Conservation (phyloP, 1,140 invertebrate species). For the Papilio glaucus region DNA sequence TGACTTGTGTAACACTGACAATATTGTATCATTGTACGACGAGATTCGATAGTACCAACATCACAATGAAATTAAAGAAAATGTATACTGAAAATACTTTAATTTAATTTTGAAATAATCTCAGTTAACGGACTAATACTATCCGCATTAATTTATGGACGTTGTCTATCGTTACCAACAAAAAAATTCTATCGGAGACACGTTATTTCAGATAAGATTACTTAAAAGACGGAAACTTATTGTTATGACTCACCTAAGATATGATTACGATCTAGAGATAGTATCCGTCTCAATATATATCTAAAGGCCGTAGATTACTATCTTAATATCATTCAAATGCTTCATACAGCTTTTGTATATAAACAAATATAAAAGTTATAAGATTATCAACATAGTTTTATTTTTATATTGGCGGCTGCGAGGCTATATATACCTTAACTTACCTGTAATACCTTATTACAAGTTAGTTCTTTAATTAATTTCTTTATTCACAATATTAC, state of each 20-base stretch:
- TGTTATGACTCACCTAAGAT: constrained; percentile 2
- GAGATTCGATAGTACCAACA: constrained; percentile 32
- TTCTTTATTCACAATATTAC: too few relatives aligned
- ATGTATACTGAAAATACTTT: background rate
- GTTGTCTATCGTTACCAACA: background rate
- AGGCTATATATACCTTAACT: too few relatives aligned
- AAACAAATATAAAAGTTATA: constrained; percentile 29
- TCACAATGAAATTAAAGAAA: background rate
- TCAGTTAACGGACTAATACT: background rate
- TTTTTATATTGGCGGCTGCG: background rate
- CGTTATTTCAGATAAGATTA: background rate
- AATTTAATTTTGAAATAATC: background rate
- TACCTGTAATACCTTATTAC: too few relatives aligned
- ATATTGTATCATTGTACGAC: constrained; percentile 54
- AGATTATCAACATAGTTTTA: background rate
- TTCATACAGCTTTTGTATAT: background rate
- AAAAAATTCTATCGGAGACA: background rate
- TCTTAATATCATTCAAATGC: background rate
- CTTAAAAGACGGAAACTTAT: background rate
- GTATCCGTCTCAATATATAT: background rate
- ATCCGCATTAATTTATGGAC: background rate
- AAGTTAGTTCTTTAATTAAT: too few relatives aligned
- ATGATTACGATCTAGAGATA: constrained; percentile 3
- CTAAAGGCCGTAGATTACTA: background rate
- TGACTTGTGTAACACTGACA: constrained; percentile 65